phyloP scores from a whole-genome alignment of 2,888 invertebrate genomes.

The Machimus rusticus region DNA sequence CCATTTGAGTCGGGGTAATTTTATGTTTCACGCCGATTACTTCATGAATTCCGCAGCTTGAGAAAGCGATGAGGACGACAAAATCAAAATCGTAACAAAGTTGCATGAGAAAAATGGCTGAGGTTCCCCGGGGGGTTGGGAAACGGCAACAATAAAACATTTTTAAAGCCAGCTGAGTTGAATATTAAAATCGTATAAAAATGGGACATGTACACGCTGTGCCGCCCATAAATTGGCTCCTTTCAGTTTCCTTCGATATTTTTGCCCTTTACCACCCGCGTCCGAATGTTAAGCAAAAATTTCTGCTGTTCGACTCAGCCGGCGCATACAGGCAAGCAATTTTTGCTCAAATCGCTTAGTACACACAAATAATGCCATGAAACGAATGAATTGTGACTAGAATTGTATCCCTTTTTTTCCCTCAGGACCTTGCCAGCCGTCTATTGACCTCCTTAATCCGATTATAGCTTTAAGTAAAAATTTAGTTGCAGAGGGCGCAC shows the following conservation, averaged over 20 bases:
- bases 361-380: constrained; percentile 14
- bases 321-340: background rate
- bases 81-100: constrained; percentile 16
- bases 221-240: constrained; percentile 8
- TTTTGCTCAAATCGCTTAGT: background rate
- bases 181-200: constrained; percentile 20
- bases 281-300: background rate
- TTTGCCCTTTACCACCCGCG: background rate
- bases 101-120: background rate
- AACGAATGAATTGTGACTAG: constrained; percentile 13
- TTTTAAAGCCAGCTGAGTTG: constrained; percentile 21
- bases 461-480: constrained; percentile 1
- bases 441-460: constrained; percentile 19
- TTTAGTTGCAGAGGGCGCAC: background rate
- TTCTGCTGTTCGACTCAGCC: background rate
- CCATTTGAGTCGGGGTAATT: background rate
- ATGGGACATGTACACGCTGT: constrained; percentile 6
- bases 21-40: constrained; percentile 10
- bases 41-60: background rate
- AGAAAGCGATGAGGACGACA: background rate
- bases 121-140: background rate
- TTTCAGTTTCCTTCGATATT: background rate
- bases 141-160: background rate
- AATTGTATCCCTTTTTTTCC: background rate
- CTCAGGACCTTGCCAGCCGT: background rate